Conservation (phyloP, 1,140 invertebrate species). For the Plectrocnemia conspersa region DNA sequence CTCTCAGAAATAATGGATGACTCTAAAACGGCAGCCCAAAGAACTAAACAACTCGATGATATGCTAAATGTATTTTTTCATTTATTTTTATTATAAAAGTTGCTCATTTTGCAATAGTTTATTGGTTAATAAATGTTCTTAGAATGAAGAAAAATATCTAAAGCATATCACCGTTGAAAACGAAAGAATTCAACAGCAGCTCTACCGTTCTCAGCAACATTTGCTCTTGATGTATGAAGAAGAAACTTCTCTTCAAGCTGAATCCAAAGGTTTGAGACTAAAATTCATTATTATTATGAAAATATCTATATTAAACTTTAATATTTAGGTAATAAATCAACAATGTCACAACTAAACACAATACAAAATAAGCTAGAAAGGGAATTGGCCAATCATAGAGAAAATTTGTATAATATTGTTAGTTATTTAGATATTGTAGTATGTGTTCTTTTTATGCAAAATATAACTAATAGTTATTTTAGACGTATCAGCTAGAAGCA, state of each 20-base stretch:
- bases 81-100: no score
- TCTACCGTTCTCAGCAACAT: slow-evolving; percentile 46
- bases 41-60: slow-evolving; percentile 46
- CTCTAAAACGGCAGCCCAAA: slow-evolving; percentile 45
- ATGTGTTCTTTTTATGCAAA: neutral
- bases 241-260: slow-evolving; percentile 34
- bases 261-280: slow-evolving; percentile 2
- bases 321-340: slow-evolving; percentile 44
- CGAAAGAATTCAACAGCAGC: slow-evolving; percentile 47
- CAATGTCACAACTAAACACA: slow-evolving; percentile 44
- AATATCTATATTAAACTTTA: neutral
- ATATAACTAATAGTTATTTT: neutral
- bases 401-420: slow-evolving; percentile 45
- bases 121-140: slow-evolving; percentile 4
- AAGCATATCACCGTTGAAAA: slow-evolving; percentile 42
- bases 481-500: slow-evolving; percentile 11
- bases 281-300: neutral
- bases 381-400: slow-evolving; percentile 43
- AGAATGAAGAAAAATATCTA: slow-evolving; percentile 49
- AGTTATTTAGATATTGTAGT: slow-evolving; percentile 24
- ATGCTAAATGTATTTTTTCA: slow-evolving; percentile 42
- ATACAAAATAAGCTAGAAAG: slow-evolving; percentile 42
- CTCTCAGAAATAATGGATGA: slow-evolving; percentile 43
- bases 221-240: slow-evolving; percentile 44
- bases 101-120: no score